A percentile compares a stretch with the other conserved stretches of the same genome.
Conservation (phyloP, 2,888 invertebrate species). For the Noctua comes region DNA sequence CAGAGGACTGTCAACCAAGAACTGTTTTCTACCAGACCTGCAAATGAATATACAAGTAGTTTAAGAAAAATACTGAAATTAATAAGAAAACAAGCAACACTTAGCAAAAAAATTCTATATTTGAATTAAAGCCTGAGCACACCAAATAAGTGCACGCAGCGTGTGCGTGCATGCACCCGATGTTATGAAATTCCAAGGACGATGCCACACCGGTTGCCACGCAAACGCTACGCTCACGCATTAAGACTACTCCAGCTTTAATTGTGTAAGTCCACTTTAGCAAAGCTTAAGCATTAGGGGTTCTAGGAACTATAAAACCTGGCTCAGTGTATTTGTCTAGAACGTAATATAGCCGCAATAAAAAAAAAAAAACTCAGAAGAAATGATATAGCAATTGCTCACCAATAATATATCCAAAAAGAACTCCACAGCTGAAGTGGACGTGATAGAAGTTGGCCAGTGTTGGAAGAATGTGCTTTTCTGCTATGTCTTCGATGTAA, state of each 20-base stretch:
- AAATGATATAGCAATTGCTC: conserved; percentile 61
- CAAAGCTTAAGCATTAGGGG: no score
- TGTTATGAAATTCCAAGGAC: not conserved
- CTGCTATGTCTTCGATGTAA: conserved; percentile 92
- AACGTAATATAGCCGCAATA: not conserved
- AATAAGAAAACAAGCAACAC: not conserved
- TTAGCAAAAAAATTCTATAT: not conserved
- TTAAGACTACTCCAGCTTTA: not conserved
- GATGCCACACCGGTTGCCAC: not conserved
- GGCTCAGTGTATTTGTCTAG: not conserved
- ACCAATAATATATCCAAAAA: conserved; percentile 91
- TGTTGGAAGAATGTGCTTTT: conserved; percentile 91
- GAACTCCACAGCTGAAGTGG: conserved; percentile 91
- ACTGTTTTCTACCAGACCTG: conserved; percentile 84
- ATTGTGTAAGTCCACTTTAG: not conserved
- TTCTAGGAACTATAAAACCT: no score
- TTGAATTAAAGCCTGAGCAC: not conserved
- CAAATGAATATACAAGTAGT: conserved; percentile 52
- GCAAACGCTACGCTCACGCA: not conserved
- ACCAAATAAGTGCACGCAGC: no score
- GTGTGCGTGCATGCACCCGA: no score
- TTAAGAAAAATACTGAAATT: not conserved
- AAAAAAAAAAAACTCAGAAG: not conserved
- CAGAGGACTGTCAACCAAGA: conserved; percentile 84
- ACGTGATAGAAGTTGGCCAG: conserved; percentile 93